A percentile compares a stretch with the other conserved stretches of the same genome.
Evolutionary conservation across 2,888 invertebrate genomes (phyloP).

Genomic region (Eupeodes latifasciatus): DNA sequence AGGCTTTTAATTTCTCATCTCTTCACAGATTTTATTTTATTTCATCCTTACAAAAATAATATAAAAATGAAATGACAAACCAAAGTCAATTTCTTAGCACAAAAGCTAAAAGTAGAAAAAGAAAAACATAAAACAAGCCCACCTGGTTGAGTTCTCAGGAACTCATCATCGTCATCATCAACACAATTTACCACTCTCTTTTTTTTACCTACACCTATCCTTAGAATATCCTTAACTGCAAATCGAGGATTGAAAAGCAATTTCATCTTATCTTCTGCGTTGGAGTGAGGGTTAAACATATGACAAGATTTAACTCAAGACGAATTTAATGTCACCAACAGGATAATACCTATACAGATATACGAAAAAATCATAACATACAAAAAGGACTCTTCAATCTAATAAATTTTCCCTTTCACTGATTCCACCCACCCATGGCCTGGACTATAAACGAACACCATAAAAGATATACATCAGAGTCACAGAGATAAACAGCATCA

Average conservation of each 20-base stretch:
- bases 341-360: conserved; percentile 5
- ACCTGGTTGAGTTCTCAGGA: conserved; percentile 71
- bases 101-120: conserved; percentile 47
- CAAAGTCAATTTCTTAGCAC: conserved; percentile 67
- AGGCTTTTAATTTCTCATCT: conserved; percentile 70
- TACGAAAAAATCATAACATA: conserved; percentile 13
- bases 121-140: conserved; percentile 20
- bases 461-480: not conserved
- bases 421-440: not conserved
- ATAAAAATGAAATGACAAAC: conserved; percentile 45
- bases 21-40: not conserved
- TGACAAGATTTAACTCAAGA: conserved; percentile 55
- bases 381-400: not conserved
- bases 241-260: conserved; percentile 44
- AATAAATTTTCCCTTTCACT: conserved; percentile 37
- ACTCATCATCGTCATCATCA: conserved; percentile 72
- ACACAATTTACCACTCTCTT: conserved; percentile 67
- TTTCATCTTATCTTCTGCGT: not conserved
- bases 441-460: not conserved
- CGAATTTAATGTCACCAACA: conserved; percentile 70
- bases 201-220: not conserved
- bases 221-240: not conserved
- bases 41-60: not conserved
- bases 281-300: not conserved
- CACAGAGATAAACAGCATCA: not conserved